These are phyloP conservation scores for Eupithecia vulgata DNA, from an alignment of 2,888 invertebrate species.

Conservation along the genomic window DNA sequence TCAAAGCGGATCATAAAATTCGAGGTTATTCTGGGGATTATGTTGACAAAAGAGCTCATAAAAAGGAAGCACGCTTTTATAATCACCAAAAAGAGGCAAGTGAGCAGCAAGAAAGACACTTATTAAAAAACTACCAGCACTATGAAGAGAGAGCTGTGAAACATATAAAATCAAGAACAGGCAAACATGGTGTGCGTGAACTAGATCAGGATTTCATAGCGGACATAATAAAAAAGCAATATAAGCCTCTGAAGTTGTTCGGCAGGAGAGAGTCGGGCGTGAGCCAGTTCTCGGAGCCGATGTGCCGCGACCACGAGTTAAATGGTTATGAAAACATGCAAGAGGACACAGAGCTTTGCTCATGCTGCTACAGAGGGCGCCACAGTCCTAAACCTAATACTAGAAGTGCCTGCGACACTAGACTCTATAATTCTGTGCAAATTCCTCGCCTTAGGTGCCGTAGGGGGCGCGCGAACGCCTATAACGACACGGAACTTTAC, in stretches of 20 bases:
- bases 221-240: conserved; percentile 72
- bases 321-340: conserved; percentile 52
- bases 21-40: conserved; percentile 40
- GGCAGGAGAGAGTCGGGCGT: conserved; percentile 63
- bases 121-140: conserved; percentile 32
- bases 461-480: conserved; percentile 51
- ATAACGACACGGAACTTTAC: conserved; percentile 68
- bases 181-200: conserved; percentile 46
- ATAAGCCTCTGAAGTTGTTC: conserved; percentile 69
- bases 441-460: conserved; percentile 51
- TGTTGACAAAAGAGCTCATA: conserved; percentile 45
- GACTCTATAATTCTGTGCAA: conserved; percentile 63
- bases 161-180: conserved; percentile 44
- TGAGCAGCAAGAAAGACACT: conserved; percentile 41
- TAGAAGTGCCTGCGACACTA: conserved; percentile 70
- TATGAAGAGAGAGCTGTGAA: conserved; percentile 44
- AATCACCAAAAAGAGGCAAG: conserved; percentile 42
- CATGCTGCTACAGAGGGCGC: conserved; percentile 57
- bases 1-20: conserved; percentile 41
- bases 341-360: conserved; percentile 62
- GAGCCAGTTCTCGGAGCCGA: conserved; percentile 73
- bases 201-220: conserved; percentile 70
- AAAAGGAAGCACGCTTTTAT: conserved; percentile 41
- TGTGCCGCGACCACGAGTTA: conserved; percentile 72
- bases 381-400: conserved; percentile 48